Base-by-base conservation (phyloP, 2,113 vertebrate species). In the Noturus placidus region DNA sequence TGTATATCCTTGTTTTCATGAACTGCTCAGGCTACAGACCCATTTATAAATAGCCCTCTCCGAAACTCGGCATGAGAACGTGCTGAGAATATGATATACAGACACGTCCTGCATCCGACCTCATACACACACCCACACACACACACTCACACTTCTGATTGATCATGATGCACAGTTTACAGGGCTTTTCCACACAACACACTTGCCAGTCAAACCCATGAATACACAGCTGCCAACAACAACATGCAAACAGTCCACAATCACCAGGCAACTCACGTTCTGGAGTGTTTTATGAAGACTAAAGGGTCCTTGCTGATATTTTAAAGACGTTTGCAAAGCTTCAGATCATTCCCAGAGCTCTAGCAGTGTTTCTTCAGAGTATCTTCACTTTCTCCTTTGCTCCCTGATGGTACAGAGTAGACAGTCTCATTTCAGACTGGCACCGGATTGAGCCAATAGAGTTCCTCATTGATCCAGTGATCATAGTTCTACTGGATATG, bases 311-410 rank as follows among this genome's bases (percentile, higher is more conserved):
- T 38, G 56, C 56, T 57, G 88, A 87, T 80, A 85, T 74, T 86
- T 87, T 77, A 89, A 89, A 89, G 87, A 90, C 90, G 86, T 88
- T 54, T 82, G 38, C 0, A 3, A 52, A 4, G 11, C 63, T 88
- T 91, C 92, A 90, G 94, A 94, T 94, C 95, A 95, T 95, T 96
- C 96, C 96, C 93, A 94, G 93, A 95, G 94, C 93, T 95, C 95
- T 95, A 87, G 94, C 93, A 95, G 94, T 92, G 93, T 92, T 93
- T 92, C 91, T 94, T 94, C 93, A 94, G 95, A 96, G 95, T 97
- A 97, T 96, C 95, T 93, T 96, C 95, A 97, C 96, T 97, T 97
- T 97, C 95, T 94, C 94, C 96, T 95, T 94, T 93, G 94, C 95
- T 92, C 94, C 19, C 17, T 79, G 46, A 54, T 14, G 46, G 20